Conservation (phyloP, 2,113 vertebrate species). For the Theristicus caerulescens region DNA sequence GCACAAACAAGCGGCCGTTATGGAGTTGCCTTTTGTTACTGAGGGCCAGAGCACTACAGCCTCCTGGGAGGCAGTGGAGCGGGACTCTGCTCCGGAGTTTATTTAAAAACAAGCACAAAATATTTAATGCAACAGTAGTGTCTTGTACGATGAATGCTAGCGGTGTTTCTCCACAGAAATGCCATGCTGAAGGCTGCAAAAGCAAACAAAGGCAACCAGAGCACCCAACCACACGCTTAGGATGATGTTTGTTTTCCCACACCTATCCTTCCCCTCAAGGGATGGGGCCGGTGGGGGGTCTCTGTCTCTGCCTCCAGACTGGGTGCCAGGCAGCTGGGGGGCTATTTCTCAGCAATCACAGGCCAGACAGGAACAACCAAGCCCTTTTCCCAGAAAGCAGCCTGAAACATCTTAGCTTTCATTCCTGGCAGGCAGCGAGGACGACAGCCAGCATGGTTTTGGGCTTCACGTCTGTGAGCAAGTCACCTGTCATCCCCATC, state of each 20-base stretch:
- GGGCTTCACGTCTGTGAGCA: background rate
- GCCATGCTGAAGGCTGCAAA: background rate
- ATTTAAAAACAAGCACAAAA: slow-evolving; percentile 10
- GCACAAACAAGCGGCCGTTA: background rate
- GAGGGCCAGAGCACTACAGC: background rate
- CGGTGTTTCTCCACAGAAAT: background rate
- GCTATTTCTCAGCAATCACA: background rate
- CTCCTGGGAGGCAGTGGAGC: background rate
- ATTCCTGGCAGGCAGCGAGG: background rate
- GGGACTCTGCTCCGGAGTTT: background rate
- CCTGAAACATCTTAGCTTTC: background rate
- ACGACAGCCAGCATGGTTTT: background rate
- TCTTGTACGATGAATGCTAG: background rate
- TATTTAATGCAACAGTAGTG: background rate
- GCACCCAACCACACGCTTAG: background rate
- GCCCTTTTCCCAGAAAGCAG: slow-evolving; percentile 37
- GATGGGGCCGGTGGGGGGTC: background rate
- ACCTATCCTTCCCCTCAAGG: background rate
- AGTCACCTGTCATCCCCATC: background rate
- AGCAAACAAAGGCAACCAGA: background rate
- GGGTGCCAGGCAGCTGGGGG: background rate
- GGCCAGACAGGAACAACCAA: background rate
- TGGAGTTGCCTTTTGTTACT: background rate
- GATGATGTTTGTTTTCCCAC: background rate
- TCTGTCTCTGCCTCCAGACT: background rate